A percentile compares a stretch with the other conserved stretches of the same genome.
Conservation (phyloP, 2,113 vertebrate genomes). For the Petromus typicus region DNA sequence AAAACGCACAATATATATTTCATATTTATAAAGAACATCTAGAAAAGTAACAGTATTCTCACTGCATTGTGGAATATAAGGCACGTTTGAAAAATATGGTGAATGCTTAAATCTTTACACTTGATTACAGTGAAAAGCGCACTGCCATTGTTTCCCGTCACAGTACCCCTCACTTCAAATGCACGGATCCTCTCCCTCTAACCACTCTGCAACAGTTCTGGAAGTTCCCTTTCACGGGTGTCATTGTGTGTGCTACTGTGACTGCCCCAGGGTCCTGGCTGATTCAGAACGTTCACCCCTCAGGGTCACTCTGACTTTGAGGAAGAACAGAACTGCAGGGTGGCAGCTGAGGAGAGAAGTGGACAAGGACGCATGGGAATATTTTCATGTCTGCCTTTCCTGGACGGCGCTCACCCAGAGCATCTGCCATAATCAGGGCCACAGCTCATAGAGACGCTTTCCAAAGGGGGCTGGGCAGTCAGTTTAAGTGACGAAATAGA, state of each 20-base stretch:
- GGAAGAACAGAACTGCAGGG: neutral
- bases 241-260: neutral
- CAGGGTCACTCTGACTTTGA: neutral
- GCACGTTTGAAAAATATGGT: neutral
- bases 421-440: neutral
- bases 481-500: neutral
- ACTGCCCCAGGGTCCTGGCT: neutral
- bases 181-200: neutral
- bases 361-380: neutral
- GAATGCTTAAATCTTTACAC: neutral
- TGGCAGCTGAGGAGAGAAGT: neutral
- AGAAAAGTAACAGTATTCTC: neutral
- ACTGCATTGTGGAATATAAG: neutral
- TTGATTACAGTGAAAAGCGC: neutral
- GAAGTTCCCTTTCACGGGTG: neutral
- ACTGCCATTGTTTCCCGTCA: neutral
- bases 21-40: neutral
- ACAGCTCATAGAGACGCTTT: neutral
- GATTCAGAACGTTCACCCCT: neutral
- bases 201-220: neutral
- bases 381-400: neutral
- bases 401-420: neutral
- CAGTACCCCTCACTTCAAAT: neutral
- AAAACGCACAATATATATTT: neutral
- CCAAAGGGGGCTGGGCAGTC: neutral